Evolutionary conservation across 2,888 invertebrate genomes (phyloP).

Genomic region (Caenorhabditis sp.): DNA sequence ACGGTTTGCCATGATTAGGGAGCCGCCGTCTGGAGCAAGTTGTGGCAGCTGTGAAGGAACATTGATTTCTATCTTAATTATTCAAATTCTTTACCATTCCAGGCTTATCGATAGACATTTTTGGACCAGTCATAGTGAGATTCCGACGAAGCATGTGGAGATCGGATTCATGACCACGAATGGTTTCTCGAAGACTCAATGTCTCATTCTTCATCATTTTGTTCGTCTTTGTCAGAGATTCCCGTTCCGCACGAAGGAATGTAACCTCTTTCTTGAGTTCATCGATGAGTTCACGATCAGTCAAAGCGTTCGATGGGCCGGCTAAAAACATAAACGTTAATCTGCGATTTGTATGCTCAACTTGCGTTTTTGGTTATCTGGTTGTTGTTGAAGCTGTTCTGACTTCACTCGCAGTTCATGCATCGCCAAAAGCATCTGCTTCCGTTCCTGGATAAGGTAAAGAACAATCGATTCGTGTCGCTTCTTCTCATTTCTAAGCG

Average conservation of each 20-base stretch:
- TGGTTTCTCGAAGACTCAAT: slow-evolving; percentile 63
- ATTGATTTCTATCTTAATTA: neutral
- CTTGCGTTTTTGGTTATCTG: slow-evolving; percentile 35
- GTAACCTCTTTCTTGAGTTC: slow-evolving; percentile 68
- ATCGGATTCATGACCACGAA: slow-evolving; percentile 69
- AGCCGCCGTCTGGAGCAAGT: slow-evolving; percentile 41
- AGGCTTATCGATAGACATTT: slow-evolving; percentile 51
- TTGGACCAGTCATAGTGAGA: slow-evolving; percentile 44
- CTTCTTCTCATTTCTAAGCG: slow-evolving; percentile 69
- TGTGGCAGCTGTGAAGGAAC: slow-evolving; percentile 63
- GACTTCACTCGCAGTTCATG: slow-evolving; percentile 69
- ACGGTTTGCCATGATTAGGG: slow-evolving; percentile 67
- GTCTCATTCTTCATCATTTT: slow-evolving; percentile 66
- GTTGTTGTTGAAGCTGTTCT: slow-evolving; percentile 39
- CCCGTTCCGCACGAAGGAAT: slow-evolving; percentile 63
- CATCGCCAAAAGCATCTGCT: slow-evolving; percentile 71
- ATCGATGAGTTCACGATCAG: slow-evolving; percentile 64
- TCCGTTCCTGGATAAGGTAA: slow-evolving; percentile 73
- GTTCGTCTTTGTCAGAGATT: slow-evolving; percentile 55
- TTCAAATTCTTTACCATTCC: neutral
- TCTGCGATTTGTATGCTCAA: neutral
- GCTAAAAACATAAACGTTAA: slow-evolving; percentile 25
- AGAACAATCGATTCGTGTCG: slow-evolving; percentile 74
- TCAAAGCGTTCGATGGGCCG: slow-evolving; percentile 45
- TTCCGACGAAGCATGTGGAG: slow-evolving; percentile 63